Evolutionary conservation across 1,140 invertebrate species (phyloP), one percentile per base, ranked within the genome.

Genomic region (Venturia canescens): DNA sequence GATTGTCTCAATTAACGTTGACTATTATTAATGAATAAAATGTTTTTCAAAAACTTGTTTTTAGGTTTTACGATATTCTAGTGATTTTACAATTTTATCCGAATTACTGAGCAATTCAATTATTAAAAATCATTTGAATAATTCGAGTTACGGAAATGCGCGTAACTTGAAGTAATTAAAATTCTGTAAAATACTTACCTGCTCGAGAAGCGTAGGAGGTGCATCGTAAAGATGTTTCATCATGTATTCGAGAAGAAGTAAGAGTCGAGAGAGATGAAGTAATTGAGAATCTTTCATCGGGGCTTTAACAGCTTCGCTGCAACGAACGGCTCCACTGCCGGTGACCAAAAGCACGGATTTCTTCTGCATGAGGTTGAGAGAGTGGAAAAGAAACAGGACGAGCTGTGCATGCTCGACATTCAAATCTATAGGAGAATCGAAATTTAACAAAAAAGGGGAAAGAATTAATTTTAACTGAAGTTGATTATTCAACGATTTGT

Each of bases 321-420:
- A 95, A 80, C 94, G 91, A 67, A 95, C 93, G 21, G 95, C 93
- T 4, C 94, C 94, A 83, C 94, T 94, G 7, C 96, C 95, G 16
- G 95, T 95, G 80, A 96, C 92, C 13, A 98, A 92, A n/a, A 99
- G 91, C 0, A 99, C 96, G 3, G 96, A 96, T 91, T 99, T 99
- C 90, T 99, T 99, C 90, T 99, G 97, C 97, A 98, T 98, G 31
- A 99, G 92, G 86, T 97, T 98, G 31, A 99, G 90, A 3, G 97
- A 97, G 90, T 99, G 98, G 89, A 99, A 99, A 1, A 99, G 92
- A 89, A 99, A 98, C 0, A 99, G 93, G 81, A 99, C 91, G 13
- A 99, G 92, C 88, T 99, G 98, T 0, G 97, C 96, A 91, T 99
- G 98, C 90, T 99, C 98, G 13, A 99, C 97, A 91, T 99, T 99